A percentile compares a stretch with the other conserved stretches of the same genome.
Evolutionary conservation across 2,113 vertebrate species (phyloP).

Genomic region (Etheostoma spectabile): DNA sequence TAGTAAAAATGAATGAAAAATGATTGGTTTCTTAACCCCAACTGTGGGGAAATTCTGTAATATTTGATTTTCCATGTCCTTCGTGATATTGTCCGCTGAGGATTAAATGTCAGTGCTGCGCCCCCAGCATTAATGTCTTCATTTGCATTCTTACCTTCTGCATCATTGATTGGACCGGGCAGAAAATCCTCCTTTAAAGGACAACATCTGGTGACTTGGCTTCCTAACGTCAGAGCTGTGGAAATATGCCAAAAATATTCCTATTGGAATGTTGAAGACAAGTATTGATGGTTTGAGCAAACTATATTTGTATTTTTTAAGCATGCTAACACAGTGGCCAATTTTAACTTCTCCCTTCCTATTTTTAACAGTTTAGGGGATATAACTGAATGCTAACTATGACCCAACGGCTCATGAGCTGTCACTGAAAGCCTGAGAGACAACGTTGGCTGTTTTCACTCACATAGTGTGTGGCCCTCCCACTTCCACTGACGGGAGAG

Average conservation of each 20-base stretch:
- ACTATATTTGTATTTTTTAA: neutral
- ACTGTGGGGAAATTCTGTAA: constrained; percentile 32
- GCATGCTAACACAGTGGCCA: neutral
- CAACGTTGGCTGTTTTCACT: constrained; percentile 34
- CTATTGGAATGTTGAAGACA: neutral
- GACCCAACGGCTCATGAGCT: constrained; percentile 1
- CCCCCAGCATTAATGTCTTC: constrained; percentile 45
- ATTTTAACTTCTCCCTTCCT: neutral
- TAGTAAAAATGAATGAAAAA: neutral
- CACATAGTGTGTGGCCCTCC: neutral
- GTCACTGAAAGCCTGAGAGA: constrained; percentile 10
- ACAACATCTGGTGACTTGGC: constrained; percentile 67
- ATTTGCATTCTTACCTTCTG: constrained; percentile 68
- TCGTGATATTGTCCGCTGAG: constrained; percentile 48
- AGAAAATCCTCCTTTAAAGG: constrained; percentile 66
- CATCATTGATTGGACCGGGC: constrained; percentile 43
- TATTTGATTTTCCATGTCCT: constrained; percentile 45
- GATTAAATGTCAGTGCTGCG: constrained; percentile 68
- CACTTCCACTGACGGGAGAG: constrained; percentile 15
- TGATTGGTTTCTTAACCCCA: neutral
- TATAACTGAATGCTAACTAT: neutral
- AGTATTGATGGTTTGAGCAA: neutral
- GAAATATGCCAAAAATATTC: constrained; percentile 11
- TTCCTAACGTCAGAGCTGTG: constrained; percentile 7
- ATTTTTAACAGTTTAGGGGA: neutral